Base-by-base conservation (phyloP, 2,888 invertebrate genomes). In the Sepiola atlantica region DNA sequence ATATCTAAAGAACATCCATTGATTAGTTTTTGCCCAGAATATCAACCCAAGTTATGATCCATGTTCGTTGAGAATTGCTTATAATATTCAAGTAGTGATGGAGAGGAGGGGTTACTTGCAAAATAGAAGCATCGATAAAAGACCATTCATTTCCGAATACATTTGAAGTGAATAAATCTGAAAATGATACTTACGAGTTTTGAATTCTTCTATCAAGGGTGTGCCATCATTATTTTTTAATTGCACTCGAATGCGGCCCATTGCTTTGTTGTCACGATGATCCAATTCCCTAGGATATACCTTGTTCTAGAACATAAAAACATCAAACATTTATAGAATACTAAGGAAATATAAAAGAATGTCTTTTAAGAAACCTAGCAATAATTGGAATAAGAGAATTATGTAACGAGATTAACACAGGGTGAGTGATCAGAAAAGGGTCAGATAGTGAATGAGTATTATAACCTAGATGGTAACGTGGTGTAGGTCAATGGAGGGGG, bases 231-330 rank as follows among this genome's bases (percentile, higher is more conserved):
- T 99, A 97, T 99, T 98, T 97, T 98, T 99, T 95, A 99, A 97
- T 97, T 99, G 99, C 0, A 99, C 98, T 94, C 99, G 98, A 95
- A 99, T 98, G 94, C 99, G 98, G 1, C 99, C 99, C 95, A 99
- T 98, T 96, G 98, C 98, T 93, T 98, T 97, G 95, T 98, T 98
- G 97, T 99, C 99, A 94, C 96, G 95, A 97, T 99, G 98, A 97
- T 99, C 99, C 94, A 98, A 98, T 97, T 99, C 99, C 92, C 99
- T 98, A 18, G 99, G 98, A 97, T 99, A 99, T 77, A 99, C 98
- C 97, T 99, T 99, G 95, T 97, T 97, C 97, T 97, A 96, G 14
- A n/a, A 77, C n/a, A 77, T 32, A 32, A 77, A 77, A 77, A 77
- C 1, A 77, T n/a, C 12, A n/a, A n/a, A 77, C 77, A 61, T 61